Percentiles rank a stretch among this genome's conserved stretches.
phyloP scores from a whole-genome alignment of 1,140 invertebrate species.

The Ooceraea biroi region DNA sequence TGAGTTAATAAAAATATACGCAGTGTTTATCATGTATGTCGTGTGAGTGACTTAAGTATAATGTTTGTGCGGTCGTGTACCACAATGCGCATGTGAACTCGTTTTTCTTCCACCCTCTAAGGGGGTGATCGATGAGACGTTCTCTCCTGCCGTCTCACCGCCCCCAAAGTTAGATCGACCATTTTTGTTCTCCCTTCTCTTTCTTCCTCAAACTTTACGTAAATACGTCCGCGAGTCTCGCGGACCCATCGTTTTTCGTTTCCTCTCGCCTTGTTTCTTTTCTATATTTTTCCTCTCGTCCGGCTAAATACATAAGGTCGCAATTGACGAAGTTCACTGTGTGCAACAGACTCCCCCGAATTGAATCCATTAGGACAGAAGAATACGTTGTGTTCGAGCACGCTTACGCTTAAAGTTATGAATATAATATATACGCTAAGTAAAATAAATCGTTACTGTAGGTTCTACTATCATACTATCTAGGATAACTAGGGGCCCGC shows the following conservation, averaged over 20 bases:
- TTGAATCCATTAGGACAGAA: constrained; percentile 74
- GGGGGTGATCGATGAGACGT: constrained; percentile 21
- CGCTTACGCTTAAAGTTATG: constrained; percentile 54
- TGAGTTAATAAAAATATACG: constrained; percentile 80
- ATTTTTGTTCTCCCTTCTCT: constrained; percentile 14
- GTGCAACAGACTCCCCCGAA: constrained; percentile 81
- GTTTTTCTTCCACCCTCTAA: constrained; percentile 25
- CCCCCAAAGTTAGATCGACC: constrained; percentile 33
- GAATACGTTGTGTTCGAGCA: constrained; percentile 41
- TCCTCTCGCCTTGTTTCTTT: not conserved
- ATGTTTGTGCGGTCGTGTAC: constrained; percentile 72
- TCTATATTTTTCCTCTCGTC: constrained; percentile 32
- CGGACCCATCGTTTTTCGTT: not conserved
- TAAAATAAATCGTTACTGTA: constrained; percentile 65
- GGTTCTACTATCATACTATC: constrained; percentile 63
- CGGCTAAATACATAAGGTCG: constrained; percentile 72
- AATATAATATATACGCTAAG: constrained; percentile 55
- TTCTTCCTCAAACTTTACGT: constrained; percentile 4
- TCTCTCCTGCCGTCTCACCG: constrained; percentile 33
- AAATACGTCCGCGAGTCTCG: constrained; percentile 33
- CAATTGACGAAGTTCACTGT: constrained; percentile 77
- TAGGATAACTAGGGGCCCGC: constrained; percentile 53
- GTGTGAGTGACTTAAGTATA: constrained; percentile 55
- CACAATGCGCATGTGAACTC: constrained; percentile 71
- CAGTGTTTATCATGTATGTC: constrained; percentile 48